A percentile compares a stretch with the other conserved stretches of the same genome.
Evolutionary conservation across 2,113 vertebrate genomes (phyloP).

Genomic region (Anguilla rostrata): DNA sequence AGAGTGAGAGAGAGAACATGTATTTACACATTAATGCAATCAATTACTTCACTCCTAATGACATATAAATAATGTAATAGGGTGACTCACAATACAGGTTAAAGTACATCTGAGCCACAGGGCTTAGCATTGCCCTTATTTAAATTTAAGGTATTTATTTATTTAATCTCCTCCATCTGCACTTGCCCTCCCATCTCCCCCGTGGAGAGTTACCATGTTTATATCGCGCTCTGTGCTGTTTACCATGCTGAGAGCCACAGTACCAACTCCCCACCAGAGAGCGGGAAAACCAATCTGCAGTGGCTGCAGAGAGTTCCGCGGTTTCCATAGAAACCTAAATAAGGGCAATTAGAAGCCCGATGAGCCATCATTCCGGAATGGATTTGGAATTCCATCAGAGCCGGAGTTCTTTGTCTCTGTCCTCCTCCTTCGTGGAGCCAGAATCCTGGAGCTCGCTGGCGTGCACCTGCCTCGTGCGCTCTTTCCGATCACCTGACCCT

Average conservation of each 20-base stretch:
- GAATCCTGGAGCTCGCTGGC: too few species aligned
- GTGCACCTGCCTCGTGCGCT: background rate
- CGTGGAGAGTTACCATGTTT: slow-evolving; percentile 37
- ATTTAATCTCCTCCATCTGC: background rate
- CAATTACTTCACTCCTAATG: background rate
- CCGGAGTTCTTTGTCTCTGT: slow-evolving; percentile 29
- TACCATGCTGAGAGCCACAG: slow-evolving; percentile 47
- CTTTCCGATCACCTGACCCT: background rate
- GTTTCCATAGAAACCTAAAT: slow-evolving; percentile 74
- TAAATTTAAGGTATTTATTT: background rate
- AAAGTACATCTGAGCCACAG: background rate
- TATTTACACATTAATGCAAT: background rate
- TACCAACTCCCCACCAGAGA: slow-evolving; percentile 50
- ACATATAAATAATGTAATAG: background rate
- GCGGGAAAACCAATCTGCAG: slow-evolving; percentile 43
- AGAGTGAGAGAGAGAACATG: too few species aligned
- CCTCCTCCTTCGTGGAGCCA: slow-evolving; percentile 14
- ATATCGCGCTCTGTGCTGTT: slow-evolving; percentile 36
- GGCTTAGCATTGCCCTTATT: background rate
- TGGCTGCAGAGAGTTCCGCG: slow-evolving; percentile 58
- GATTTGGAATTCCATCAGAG: slow-evolving; percentile 57
- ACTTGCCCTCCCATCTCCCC: slow-evolving; percentile 1
- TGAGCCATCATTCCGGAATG: slow-evolving; percentile 59
- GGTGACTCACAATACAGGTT: background rate
- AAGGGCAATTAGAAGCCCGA: slow-evolving; percentile 68